These are phyloP conservation scores for Troides oblongomaculatus DNA, from an alignment of 2,888 invertebrate species.

Conservation along the genomic window DNA sequence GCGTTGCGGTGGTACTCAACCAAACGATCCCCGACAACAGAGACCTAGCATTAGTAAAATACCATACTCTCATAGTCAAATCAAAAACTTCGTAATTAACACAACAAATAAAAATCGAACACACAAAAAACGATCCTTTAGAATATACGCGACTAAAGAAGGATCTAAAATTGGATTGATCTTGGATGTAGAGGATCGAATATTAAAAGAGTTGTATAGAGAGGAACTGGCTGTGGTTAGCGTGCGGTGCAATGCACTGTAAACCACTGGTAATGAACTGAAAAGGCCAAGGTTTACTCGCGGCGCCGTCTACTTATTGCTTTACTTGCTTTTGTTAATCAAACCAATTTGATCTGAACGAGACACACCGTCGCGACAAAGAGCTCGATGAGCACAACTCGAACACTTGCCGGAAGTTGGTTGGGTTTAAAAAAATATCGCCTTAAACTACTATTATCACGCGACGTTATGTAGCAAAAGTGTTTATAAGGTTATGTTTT, in stretches of 20 bases:
- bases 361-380: background rate
- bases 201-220: slow-evolving; percentile 9
- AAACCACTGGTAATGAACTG: slow-evolving; percentile 37
- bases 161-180: slow-evolving; percentile 2
- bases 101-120: too few relatives aligned
- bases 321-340: slow-evolving; percentile 30
- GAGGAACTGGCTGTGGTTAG: slow-evolving; percentile 24
- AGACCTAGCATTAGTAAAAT: too few relatives aligned
- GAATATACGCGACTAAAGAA: background rate
- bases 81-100: too few relatives aligned
- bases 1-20: too few relatives aligned
- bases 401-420: background rate
- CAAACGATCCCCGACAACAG: too few relatives aligned
- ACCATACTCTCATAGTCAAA: too few relatives aligned
- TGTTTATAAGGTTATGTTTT: background rate
- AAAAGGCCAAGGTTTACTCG: slow-evolving; percentile 45
- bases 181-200: background rate
- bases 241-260: slow-evolving; percentile 33
- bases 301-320: slow-evolving; percentile 19
- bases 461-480: background rate
- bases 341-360: slow-evolving; percentile 15
- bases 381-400: background rate
- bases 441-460: slow-evolving; percentile 4
- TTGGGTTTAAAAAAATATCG: slow-evolving; percentile 3
- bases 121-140: too few relatives aligned